A percentile compares a stretch with the other conserved stretches of the same genome.
Evolutionary conservation across 2,113 vertebrate genomes (phyloP).

Genomic region (Apeltes quadracus): DNA sequence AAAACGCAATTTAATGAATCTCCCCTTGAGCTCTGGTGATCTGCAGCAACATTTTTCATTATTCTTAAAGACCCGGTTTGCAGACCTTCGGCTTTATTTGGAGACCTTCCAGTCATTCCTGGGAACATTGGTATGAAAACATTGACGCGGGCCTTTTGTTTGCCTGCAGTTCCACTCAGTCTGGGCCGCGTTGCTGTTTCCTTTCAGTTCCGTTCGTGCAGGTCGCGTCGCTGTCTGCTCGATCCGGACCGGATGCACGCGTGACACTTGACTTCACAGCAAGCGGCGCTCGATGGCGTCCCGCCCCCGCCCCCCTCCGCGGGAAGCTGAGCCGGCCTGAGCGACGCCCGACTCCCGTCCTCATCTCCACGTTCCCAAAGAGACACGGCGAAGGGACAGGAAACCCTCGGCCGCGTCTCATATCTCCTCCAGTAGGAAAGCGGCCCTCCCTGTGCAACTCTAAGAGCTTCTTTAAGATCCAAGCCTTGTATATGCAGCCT

Average conservation of each 20-base stretch:
- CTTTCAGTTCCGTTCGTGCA: conserved; percentile 10
- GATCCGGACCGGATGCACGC: no score
- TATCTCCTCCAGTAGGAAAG: conserved; percentile 26
- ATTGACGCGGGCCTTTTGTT: background rate
- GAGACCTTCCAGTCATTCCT: background rate
- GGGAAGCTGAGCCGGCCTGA: no score
- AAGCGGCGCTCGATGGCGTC: conserved; percentile 25
- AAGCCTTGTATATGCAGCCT: conserved; percentile 49
- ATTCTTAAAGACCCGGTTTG: background rate
- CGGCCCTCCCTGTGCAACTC: conserved; percentile 38
- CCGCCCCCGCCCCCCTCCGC: no score
- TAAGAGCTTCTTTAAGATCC: conserved; percentile 56
- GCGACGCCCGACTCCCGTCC: conserved; percentile 17
- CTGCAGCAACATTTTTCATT: background rate
- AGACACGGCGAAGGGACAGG: conserved; percentile 1
- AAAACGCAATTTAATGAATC: background rate
- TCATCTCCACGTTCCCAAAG: conserved; percentile 29
- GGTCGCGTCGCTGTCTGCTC: background rate
- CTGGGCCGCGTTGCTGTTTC: background rate
- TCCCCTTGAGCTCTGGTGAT: background rate
- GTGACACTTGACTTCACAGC: no score
- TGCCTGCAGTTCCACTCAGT: background rate
- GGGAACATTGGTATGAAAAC: background rate
- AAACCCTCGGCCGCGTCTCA: conserved; percentile 17
- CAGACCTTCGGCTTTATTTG: background rate